phyloP scores from a whole-genome alignment of 2,113 vertebrate genomes.

The Prionailurus bengalensis region DNA sequence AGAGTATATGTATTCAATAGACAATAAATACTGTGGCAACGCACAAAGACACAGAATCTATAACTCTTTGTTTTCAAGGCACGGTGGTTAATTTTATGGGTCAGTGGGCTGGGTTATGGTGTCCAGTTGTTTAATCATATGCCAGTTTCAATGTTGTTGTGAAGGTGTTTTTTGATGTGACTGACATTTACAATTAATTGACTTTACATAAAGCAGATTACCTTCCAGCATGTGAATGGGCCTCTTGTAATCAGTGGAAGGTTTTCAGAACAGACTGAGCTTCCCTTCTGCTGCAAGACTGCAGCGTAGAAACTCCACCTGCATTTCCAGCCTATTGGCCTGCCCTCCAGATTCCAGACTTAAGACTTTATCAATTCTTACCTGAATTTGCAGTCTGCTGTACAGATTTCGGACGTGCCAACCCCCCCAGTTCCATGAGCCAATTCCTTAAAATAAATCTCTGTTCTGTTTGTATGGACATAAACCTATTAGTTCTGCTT shows the following conservation, averaged over 20 bases:
- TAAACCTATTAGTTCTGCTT: not conserved
- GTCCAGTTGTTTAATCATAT: not conserved
- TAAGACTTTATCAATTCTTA: not conserved
- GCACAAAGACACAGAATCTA: not conserved
- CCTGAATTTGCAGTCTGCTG: not conserved
- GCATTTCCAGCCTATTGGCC: not conserved
- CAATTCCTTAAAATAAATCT: slow-evolving; percentile 28
- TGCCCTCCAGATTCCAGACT: not conserved
- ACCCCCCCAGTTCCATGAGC: not conserved
- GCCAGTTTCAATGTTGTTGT: not conserved
- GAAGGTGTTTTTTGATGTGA: not conserved
- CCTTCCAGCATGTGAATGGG: not conserved
- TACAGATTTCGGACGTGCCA: not conserved
- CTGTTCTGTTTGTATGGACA: not conserved
- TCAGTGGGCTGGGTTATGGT: not conserved
- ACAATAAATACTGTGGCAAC: not conserved
- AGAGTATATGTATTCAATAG: not conserved
- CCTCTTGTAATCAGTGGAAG: not conserved
- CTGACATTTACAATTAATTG: not conserved
- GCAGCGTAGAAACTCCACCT: not conserved
- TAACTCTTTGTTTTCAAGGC: not conserved
- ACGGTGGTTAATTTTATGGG: not conserved
- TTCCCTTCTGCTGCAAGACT: not conserved
- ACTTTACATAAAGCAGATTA: not conserved
- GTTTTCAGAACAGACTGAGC: not conserved